phyloP scores from a whole-genome alignment of 2,113 vertebrate genomes.

The Pelodiscus sinensis region DNA sequence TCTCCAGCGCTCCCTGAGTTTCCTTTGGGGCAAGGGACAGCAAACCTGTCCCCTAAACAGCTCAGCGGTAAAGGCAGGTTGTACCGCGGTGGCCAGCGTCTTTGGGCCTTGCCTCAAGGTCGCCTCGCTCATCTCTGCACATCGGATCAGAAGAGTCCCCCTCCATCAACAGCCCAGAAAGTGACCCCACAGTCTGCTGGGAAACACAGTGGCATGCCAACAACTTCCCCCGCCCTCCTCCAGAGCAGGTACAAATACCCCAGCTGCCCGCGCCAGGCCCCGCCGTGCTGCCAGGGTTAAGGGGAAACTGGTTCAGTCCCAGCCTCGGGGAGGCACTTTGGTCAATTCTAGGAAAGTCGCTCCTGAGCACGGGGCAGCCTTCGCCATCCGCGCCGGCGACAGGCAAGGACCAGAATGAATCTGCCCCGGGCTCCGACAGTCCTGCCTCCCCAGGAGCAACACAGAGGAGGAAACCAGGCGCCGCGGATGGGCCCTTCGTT shows the following conservation, averaged over 20 bases:
- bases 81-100: neutral
- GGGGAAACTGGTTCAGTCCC: neutral
- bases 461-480: neutral
- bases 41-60: neutral
- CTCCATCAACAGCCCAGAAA: neutral
- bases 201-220: neutral
- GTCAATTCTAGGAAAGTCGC: neutral
- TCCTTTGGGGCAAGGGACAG: neutral
- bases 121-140: neutral
- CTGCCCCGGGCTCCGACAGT: neutral
- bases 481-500: neutral
- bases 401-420: neutral
- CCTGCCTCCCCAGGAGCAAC: neutral
- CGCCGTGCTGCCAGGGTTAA: neutral
- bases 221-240: neutral
- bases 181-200: conserved; percentile 3
- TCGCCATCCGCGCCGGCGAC: neutral
- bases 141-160: neutral
- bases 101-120: neutral
- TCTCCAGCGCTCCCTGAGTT: neutral
- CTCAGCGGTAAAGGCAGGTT: neutral
- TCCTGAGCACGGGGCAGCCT: neutral
- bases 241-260: conserved; percentile 23
- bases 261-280: neutral
- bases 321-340: neutral